A percentile compares a stretch with the other conserved stretches of the same genome.
Evolutionary conservation across 2,888 invertebrate species (phyloP).

Genomic region (Netelia virgata): DNA sequence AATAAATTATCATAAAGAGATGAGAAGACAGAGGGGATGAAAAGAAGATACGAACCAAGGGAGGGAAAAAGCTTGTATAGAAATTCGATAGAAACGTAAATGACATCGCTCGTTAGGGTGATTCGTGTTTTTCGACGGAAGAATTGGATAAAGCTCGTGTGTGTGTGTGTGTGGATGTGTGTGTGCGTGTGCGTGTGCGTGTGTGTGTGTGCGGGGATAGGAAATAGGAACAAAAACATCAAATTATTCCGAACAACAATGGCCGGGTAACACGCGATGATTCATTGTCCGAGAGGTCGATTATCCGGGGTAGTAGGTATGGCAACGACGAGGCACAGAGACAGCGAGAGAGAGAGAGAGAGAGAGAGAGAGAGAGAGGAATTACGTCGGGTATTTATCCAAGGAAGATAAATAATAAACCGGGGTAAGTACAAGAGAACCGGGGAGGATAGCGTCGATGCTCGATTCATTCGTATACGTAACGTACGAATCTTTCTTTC

Average conservation of each 20-base stretch:
- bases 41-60: background rate
- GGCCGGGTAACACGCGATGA: conserved; percentile 7
- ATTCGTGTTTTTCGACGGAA: background rate
- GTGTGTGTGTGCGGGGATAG: too few relatives aligned
- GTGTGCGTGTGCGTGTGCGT: too few relatives aligned
- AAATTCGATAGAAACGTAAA: background rate
- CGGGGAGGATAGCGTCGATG: too few relatives aligned
- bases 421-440: too few relatives aligned
- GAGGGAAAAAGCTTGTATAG: background rate
- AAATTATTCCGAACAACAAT: conserved; percentile 9
- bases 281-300: conserved; percentile 13
- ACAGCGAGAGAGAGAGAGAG: background rate
- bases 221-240: conserved; percentile 4
- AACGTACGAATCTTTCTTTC: conserved; percentile 38
- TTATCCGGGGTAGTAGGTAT: conserved; percentile 3
- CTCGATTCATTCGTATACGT: too few relatives aligned
- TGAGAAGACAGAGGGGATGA: background rate
- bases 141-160: too few relatives aligned
- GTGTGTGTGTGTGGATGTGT: too few relatives aligned
- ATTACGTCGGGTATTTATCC: conserved; percentile 3
- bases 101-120: background rate
- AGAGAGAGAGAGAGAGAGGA: background rate
- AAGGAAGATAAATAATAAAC: too few relatives aligned
- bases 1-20: conserved; percentile 22
- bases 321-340: background rate